A percentile compares a stretch with the other conserved stretches of the same genome.
Conservation (phyloP, 2,888 invertebrate genomes). For the Melieria omissa region DNA sequence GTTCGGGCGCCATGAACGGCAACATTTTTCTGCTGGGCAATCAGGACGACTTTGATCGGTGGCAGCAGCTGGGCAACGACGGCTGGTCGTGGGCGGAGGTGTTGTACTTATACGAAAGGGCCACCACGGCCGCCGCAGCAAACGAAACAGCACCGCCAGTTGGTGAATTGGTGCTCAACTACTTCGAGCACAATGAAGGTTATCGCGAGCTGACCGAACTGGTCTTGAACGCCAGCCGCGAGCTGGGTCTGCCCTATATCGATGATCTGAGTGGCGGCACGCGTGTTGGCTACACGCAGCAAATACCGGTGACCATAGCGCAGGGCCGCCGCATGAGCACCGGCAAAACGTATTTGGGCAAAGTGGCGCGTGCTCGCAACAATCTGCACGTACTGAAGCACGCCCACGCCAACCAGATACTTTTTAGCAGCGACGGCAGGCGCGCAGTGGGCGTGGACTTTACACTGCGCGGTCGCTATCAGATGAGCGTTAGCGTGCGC, state of each 20-base stretch:
- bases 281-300: slow-evolving; percentile 69
- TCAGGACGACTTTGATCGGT: slow-evolving; percentile 69
- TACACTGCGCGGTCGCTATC: slow-evolving; percentile 18
- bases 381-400: slow-evolving; percentile 55
- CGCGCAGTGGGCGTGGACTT: slow-evolving; percentile 47
- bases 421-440: slow-evolving; percentile 68
- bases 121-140: slow-evolving; percentile 65
- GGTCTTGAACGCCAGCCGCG: slow-evolving; percentile 69
- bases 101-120: slow-evolving; percentile 68
- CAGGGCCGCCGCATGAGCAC: slow-evolving; percentile 71
- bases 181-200: slow-evolving; percentile 42
- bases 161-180: slow-evolving; percentile 68
- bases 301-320: slow-evolving; percentile 70
- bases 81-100: slow-evolving; percentile 71
- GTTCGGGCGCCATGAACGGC: slow-evolving; percentile 72
- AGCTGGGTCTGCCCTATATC: slow-evolving; percentile 73
- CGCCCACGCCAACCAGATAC: slow-evolving; percentile 63
- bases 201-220: slow-evolving; percentile 68
- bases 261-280: slow-evolving; percentile 73
- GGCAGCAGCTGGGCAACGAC: slow-evolving; percentile 69
- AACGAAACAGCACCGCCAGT: slow-evolving; percentile 64
- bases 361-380: slow-evolving; percentile 33
- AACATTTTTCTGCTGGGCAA: slow-evolving; percentile 74
- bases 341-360: slow-evolving; percentile 70
- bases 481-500: slow-evolving; percentile 39